Conservation (phyloP, 2,797 vertebrate species). For the Aeoliscus strigatus region DNA sequence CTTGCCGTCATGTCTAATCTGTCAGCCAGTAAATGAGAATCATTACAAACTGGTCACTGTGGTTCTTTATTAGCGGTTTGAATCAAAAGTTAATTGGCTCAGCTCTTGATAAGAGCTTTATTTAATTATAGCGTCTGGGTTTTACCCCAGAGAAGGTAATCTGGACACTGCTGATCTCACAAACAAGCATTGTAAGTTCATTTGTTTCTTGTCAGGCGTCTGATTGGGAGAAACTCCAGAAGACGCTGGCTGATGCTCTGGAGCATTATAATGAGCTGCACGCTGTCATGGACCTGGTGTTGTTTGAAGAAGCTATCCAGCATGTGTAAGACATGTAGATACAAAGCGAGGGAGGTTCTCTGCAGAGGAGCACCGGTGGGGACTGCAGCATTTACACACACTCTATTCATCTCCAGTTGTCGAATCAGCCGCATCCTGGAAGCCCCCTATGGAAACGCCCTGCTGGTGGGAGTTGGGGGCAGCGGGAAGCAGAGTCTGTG, state of each 20-base stretch:
- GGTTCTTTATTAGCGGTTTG: constrained; percentile 24
- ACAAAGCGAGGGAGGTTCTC: constrained; percentile 7
- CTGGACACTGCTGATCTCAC: too few species aligned
- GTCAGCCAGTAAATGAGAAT: constrained; percentile 39
- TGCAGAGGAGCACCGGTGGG: constrained; percentile 21
- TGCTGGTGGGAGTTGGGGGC: constrained; percentile 75
- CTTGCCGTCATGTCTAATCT: constrained; percentile 39
- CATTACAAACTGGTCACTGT: constrained; percentile 39
- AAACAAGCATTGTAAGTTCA: constrained; percentile 7
- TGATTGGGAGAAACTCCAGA: constrained; percentile 87
- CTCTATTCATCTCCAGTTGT: constrained; percentile 71
- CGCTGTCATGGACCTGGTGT: constrained; percentile 73
- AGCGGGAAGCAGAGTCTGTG: constrained; percentile 78
- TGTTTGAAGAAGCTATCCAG: constrained; percentile 77
- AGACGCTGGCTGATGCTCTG: constrained; percentile 81
- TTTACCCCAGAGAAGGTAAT: constrained; percentile 8
- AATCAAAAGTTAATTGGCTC: constrained; percentile 38
- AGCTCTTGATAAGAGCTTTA: constrained; percentile 33
- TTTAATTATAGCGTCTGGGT: constrained; percentile 24
- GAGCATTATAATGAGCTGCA: constrained; percentile 81
- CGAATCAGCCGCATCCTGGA: constrained; percentile 78
- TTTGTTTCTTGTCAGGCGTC: constrained; percentile 60
- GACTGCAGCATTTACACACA: too few species aligned
- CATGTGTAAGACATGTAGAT: constrained; percentile 56
- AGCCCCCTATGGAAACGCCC: constrained; percentile 73